phyloP scores from a whole-genome alignment of 2,888 invertebrate genomes.

The Chalcosyrphus nemorum region DNA sequence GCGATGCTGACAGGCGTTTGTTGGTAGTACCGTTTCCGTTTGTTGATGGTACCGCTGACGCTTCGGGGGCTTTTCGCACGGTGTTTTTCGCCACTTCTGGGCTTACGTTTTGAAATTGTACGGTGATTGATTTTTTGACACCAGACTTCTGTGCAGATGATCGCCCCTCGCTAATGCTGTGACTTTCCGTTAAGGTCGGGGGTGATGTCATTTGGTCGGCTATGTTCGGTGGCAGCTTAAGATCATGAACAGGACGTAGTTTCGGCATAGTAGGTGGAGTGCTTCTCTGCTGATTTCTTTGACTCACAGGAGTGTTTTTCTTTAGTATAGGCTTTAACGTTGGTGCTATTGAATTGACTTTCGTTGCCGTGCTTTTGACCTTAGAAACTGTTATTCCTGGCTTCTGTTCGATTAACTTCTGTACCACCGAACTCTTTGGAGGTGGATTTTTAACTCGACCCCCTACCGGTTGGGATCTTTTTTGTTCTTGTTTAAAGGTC shows the following conservation, averaged over 20 bases:
- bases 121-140: slow-evolving; percentile 23
- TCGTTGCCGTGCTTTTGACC: background rate
- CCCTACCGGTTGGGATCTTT: no score
- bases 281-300: no score
- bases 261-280: background rate
- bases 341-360: no score
- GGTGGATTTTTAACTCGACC: background rate
- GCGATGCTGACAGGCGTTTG: slow-evolving; percentile 13
- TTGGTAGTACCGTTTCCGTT: no score
- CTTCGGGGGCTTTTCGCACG: background rate
- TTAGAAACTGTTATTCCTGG: slow-evolving; percentile 28
- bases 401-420: slow-evolving; percentile 27
- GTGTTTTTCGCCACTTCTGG: slow-evolving; percentile 49
- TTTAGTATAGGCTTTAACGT: no score
- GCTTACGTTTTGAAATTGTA: slow-evolving; percentile 47
- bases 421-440: background rate
- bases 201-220: slow-evolving; percentile 16
- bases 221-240: slow-evolving; percentile 16
- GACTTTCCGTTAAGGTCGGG: slow-evolving; percentile 15
- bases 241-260: slow-evolving; percentile 12
- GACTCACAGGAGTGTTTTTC: no score
- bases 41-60: background rate
- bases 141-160: background rate
- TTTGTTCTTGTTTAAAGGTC: background rate
- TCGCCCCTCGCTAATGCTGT: slow-evolving; percentile 11